Evolutionary conservation across 2,113 vertebrate species (phyloP).

Genomic region (Aepyceros melampus): DNA sequence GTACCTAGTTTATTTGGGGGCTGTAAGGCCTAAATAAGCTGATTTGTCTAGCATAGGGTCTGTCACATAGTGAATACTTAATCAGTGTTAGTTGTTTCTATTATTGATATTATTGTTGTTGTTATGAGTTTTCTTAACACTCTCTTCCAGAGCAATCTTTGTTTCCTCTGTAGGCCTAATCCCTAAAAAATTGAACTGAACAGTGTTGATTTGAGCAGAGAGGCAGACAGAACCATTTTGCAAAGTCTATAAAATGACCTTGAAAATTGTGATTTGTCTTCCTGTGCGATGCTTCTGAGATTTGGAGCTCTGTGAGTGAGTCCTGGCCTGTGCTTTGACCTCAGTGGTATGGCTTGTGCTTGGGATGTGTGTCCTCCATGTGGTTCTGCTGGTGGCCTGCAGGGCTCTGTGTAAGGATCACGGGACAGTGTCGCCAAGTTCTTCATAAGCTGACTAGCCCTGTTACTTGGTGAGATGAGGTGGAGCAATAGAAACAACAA

Average conservation of each 20-base stretch:
- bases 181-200: neutral
- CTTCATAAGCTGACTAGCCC: neutral
- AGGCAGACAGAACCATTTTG: neutral
- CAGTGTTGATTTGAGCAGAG: neutral
- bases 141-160: neutral
- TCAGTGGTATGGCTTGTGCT: neutral
- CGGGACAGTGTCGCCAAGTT: neutral
- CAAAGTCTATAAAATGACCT: neutral
- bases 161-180: neutral
- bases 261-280: neutral
- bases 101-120: neutral
- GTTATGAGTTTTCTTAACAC: neutral
- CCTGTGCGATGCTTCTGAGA: neutral
- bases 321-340: neutral
- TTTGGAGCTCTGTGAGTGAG: neutral
- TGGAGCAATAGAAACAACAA: neutral
- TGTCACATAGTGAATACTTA: neutral
- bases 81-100: neutral
- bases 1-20: neutral
- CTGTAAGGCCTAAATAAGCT: neutral
- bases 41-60: neutral
- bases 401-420: neutral
- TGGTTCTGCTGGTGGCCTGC: neutral
- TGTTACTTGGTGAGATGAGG: neutral
- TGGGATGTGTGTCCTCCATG: rapidly evolving